Conservation (phyloP, 2,113 vertebrate species). For the Sorex araneus region DNA sequence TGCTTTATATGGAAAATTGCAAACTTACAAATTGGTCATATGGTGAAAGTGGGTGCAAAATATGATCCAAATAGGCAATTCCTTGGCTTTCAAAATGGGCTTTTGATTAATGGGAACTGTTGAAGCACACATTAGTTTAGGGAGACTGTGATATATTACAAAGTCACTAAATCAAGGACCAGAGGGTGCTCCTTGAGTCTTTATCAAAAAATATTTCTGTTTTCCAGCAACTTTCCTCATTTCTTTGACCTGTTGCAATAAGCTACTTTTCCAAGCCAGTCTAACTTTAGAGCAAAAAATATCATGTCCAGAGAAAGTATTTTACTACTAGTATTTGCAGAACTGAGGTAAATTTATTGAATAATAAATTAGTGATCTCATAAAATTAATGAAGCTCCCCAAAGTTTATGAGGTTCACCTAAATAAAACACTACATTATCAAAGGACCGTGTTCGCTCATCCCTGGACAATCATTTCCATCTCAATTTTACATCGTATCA, state of each 20-base stretch:
- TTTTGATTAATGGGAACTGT: not conserved
- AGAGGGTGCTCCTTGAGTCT: not conserved
- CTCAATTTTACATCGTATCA: not conserved
- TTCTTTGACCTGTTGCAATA: not conserved
- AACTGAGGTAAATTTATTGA: conserved; percentile 68
- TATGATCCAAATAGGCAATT: not conserved
- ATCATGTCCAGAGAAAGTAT: not conserved
- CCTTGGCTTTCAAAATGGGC: not conserved
- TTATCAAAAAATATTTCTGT: too few species aligned
- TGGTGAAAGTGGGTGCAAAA: conserved; percentile 11
- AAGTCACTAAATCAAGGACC: not conserved
- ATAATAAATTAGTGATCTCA: conserved; percentile 71
- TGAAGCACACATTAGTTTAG: conserved; percentile 2
- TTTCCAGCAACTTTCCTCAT: not conserved
- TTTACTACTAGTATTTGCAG: conserved; percentile 50
- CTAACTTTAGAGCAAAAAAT: conserved; percentile 23
- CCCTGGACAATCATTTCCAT: not conserved
- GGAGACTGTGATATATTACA: not conserved
- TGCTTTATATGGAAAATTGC: not conserved
- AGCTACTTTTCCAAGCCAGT: not conserved
- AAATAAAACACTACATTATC: conserved; percentile 64
- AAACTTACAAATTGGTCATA: conserved; percentile 21
- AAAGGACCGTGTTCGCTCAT: conserved; percentile 30
- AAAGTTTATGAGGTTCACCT: conserved; percentile 63
- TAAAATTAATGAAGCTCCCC: conserved; percentile 73